Evolutionary conservation across 2,113 vertebrate genomes (phyloP).

Genomic region (Dicaeum eximium): DNA sequence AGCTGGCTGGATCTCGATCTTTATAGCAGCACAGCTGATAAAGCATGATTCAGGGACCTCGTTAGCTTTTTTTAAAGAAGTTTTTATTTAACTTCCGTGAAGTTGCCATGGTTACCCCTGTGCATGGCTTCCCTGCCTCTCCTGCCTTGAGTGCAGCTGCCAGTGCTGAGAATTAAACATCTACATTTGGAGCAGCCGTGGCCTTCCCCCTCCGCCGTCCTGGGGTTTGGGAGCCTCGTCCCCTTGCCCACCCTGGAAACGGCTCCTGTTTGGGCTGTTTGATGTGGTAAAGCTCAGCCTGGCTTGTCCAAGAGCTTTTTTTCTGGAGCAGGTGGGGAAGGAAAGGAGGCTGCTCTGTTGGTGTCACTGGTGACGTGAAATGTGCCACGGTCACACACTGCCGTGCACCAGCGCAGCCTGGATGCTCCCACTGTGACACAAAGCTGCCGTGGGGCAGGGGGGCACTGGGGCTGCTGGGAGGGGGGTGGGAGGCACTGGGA

Average conservation of each 20-base stretch:
- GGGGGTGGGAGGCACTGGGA: background rate
- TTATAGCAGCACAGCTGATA: slow-evolving; percentile 33
- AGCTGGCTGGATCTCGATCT: slow-evolving; percentile 45
- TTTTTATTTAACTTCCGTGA: slow-evolving; percentile 70
- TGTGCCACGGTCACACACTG: rapidly evolving
- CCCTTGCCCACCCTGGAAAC: background rate
- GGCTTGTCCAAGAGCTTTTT: background rate
- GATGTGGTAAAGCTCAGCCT: background rate
- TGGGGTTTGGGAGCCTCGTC: background rate
- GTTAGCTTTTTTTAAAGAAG: slow-evolving; percentile 65
- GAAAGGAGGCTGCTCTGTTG: rapidly evolving
- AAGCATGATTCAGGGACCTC: slow-evolving; percentile 61
- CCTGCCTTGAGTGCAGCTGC: slow-evolving; percentile 44
- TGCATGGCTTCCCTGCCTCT: slow-evolving; percentile 43
- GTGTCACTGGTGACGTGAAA: rapidly evolving
- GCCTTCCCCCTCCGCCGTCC: background rate
- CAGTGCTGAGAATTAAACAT: slow-evolving; percentile 29
- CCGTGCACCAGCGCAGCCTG: background rate
- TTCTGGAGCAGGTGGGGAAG: background rate
- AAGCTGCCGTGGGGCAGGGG: rapidly evolving
- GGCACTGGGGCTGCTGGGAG: background rate
- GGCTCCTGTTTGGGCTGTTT: background rate
- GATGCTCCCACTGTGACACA: rapidly evolving
- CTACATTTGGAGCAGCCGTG: background rate
- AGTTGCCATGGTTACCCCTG: slow-evolving; percentile 76